Conservation (phyloP, 2,797 vertebrate species). For the Sebastes melanostomus region DNA sequence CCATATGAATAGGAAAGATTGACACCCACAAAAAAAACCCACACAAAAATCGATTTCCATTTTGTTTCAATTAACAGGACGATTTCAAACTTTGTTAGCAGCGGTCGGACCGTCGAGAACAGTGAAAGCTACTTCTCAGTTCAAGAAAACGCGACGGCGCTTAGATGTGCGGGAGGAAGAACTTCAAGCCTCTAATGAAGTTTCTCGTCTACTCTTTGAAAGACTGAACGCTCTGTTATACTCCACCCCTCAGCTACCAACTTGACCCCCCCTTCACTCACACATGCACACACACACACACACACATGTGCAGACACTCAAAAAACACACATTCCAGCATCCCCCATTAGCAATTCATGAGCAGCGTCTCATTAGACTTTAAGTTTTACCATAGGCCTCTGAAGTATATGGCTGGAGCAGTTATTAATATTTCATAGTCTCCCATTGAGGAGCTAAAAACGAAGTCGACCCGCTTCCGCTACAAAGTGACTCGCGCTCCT, state of each 20-base stretch:
- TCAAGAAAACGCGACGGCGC: constrained; percentile 4
- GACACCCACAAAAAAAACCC: background rate
- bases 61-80: constrained; percentile 46
- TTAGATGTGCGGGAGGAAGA: constrained; percentile 44
- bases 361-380: constrained; percentile 84
- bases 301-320: constrained; percentile 35
- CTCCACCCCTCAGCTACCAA: constrained; percentile 59
- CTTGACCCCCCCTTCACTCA: constrained; percentile 60
- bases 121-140: constrained; percentile 13
- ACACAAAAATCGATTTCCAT: constrained; percentile 16
- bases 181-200: constrained; percentile 71
- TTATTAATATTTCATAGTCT: constrained; percentile 87
- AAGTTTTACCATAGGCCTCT: constrained; percentile 84
- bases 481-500: constrained; percentile 77
- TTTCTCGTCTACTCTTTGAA: constrained; percentile 67
- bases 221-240: constrained; percentile 56
- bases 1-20: background rate
- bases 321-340: constrained; percentile 81
- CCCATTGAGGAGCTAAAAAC: constrained; percentile 83
- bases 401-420: constrained; percentile 85
- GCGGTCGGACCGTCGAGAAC: background rate
- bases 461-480: constrained; percentile 80
- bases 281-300: background rate
- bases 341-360: constrained; percentile 86
- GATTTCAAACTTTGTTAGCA: constrained; percentile 19